Base-by-base conservation (phyloP, 2,797 vertebrate genomes). In the Chlorospingus semifuscus region DNA sequence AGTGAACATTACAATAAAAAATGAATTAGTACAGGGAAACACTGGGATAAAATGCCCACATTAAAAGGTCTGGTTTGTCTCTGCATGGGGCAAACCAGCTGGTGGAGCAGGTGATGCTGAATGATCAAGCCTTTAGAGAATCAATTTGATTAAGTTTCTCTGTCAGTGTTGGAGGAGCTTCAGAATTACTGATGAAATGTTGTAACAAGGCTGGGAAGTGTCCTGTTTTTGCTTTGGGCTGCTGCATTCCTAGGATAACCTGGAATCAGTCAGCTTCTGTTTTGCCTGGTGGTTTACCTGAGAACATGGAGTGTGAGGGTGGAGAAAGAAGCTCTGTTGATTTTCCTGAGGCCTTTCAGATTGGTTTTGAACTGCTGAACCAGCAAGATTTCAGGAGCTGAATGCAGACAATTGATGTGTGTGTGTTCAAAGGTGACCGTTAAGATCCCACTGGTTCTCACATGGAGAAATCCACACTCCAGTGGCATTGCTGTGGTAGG, bases 331-430 rank as follows among this genome's bases (percentile, higher is more conserved):
- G 27, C 24, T 72, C 24, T 65, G 22, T 22, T 75, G 30, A 9
- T 46, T 78, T 86, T 82, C n/a, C 71, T 71, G 36, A 70, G 60
- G 37, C 34, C 8, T 90, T 89, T 92, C 41, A 70, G 71, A 1
- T 32, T 37, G 37, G 4, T 30, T 59, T 70, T 70, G 81, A 84
- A 10, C 27, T 75, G 53, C 36, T 86, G 55, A 57, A 90, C 42
- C 74, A 24, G 27, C 4, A 18, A 6, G 22, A 16, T 50, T 65
- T 41, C 53, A 39, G 52, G 76, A 60, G 64, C 34, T 23, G 56
- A 69, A 18, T 56, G 37, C 20, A 29, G 60, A 46, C 36, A 20
- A 52, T 12, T 29, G 11, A 1, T 50, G 49, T 41, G 30, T 61
- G 44, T 1, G 5, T 55, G 17, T 65, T 83, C 75, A 53, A 6